Evolutionary conservation across 1,140 invertebrate genomes (phyloP).

Genomic region (Drosophila auraria): DNA sequence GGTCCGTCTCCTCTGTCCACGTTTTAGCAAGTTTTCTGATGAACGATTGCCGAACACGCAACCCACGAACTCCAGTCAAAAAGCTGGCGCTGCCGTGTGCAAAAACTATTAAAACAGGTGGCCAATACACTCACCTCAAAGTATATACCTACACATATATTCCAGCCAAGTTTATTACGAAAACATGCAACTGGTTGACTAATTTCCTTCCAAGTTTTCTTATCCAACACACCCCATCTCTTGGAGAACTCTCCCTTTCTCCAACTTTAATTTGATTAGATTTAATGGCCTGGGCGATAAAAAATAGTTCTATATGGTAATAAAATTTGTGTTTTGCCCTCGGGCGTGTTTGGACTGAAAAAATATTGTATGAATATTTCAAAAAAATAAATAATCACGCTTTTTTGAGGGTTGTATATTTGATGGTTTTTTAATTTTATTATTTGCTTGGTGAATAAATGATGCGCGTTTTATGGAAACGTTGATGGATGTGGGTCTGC

Average conservation of each 20-base stretch:
- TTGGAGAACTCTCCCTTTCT: conserved; percentile 30
- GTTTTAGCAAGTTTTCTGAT: conserved; percentile 61
- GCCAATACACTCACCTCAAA: conserved; percentile 44
- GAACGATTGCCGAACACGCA: conserved; percentile 63
- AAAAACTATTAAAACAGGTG: conserved; percentile 77
- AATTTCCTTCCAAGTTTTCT: conserved; percentile 62
- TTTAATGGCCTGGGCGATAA: conserved; percentile 55
- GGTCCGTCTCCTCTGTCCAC: conserved; percentile 4
- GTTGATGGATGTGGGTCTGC: conserved; percentile 55
- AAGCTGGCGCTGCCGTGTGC: conserved; percentile 61
- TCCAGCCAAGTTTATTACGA: conserved; percentile 25
- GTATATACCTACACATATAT: background rate
- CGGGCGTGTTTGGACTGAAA: conserved; percentile 20
- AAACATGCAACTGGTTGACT: conserved; percentile 78
- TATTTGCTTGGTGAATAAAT: conserved; percentile 44
- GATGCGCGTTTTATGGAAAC: conserved; percentile 20
- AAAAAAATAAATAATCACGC: conserved; percentile 20
- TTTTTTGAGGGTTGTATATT: conserved; percentile 32
- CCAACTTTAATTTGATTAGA: conserved; percentile 41
- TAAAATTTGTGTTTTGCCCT: conserved; percentile 52
- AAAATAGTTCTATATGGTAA: conserved; percentile 81
- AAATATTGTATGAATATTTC: conserved; percentile 39
- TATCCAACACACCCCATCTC: conserved; percentile 40
- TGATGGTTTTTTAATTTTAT: conserved; percentile 78
- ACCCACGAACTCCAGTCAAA: conserved; percentile 58